phyloP scores from a whole-genome alignment of 2,888 invertebrate genomes.

The Ochropleura leucogaster region DNA sequence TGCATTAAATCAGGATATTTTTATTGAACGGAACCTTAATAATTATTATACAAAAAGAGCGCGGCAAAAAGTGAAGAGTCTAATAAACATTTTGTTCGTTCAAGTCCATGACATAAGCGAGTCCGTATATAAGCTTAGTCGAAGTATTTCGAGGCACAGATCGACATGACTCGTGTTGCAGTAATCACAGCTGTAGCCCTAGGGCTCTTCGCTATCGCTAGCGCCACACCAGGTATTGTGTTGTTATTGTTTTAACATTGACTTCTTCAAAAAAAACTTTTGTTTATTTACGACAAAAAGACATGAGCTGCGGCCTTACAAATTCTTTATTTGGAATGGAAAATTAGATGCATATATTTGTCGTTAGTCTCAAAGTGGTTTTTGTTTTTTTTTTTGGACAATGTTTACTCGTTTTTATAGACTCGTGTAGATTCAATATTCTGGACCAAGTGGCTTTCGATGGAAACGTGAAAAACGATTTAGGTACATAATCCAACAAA shows the following conservation, averaged over 20 bases:
- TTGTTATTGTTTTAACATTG: conserved; percentile 13
- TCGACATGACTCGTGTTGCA: conserved; percentile 79
- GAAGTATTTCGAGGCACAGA: conserved; percentile 69
- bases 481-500: neutral
- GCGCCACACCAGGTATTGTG: conserved; percentile 81
- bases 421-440: neutral
- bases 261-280: neutral
- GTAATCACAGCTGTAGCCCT: conserved; percentile 77
- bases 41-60: conserved; percentile 66
- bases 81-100: conserved; percentile 73
- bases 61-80: conserved; percentile 78
- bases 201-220: conserved; percentile 79
- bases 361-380: neutral
- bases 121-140: conserved; percentile 76
- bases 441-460: too few species aligned
- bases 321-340: neutral
- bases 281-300: neutral
- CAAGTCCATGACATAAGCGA: conserved; percentile 78
- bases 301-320: neutral
- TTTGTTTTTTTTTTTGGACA: neutral
- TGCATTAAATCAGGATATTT: conserved; percentile 31
- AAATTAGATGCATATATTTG: neutral
- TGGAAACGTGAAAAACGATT: neutral
- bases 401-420: neutral
- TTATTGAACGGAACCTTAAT: conserved; percentile 67